Conservation (phyloP, 2,888 invertebrate species). For the Sarcophaga subvicina region DNA sequence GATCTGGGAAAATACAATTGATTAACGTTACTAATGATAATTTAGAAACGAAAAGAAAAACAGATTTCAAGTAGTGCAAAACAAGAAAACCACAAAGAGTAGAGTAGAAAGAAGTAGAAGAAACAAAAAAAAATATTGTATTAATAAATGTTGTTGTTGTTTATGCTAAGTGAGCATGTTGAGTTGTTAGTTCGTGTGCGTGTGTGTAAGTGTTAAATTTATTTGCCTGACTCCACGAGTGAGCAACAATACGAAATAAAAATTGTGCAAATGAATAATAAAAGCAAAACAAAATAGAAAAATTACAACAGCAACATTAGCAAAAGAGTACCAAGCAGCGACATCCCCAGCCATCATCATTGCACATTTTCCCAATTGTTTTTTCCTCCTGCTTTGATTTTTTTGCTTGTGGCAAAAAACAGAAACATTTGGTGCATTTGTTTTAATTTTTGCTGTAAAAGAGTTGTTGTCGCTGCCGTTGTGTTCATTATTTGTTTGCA, state of each 20-base stretch:
- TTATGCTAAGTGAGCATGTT: neutral
- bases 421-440: constrained; percentile 9
- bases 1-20: constrained; percentile 14
- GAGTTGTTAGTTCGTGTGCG: neutral
- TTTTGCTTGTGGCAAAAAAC: constrained; percentile 14
- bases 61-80: constrained; percentile 35
- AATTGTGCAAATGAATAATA: constrained; percentile 24
- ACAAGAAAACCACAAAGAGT: neutral
- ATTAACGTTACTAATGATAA: constrained; percentile 18
- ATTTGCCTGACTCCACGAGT: constrained; percentile 32
- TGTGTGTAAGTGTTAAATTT: constrained; percentile 3
- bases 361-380: neutral
- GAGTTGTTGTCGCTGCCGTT: neutral
- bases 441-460: neutral
- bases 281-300: constrained; percentile 1
- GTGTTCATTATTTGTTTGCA: neutral
- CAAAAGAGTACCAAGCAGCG: constrained; percentile 41
- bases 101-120: neutral
- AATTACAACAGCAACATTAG: neutral
- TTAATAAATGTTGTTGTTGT: constrained; percentile 34
- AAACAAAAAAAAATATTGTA: neutral
- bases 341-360: constrained; percentile 29
- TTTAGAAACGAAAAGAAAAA: constrained; percentile 2
- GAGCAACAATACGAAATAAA: neutral
- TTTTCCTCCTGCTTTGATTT: neutral